Evolutionary conservation across 2,888 invertebrate genomes (phyloP), one percentile per base, ranked within the genome.

Genomic region (Caenorhabditis plicata): DNA sequence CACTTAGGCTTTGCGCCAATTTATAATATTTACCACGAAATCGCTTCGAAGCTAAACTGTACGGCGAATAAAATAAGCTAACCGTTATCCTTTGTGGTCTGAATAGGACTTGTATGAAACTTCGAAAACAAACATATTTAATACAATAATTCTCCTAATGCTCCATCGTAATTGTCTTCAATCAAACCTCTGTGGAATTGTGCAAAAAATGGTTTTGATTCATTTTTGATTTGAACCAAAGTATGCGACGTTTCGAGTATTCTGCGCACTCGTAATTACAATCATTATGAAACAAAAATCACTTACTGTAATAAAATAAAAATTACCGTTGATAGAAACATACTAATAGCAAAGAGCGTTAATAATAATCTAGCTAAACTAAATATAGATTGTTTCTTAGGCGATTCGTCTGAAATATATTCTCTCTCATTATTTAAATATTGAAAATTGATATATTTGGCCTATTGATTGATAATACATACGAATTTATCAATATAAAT

Each of bases 121-220:
- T 47, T 40, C 7, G 8, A 15, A n/a, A 15, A 39, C 35, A 20
- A 7, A 60, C 60, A 3, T 8, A n/a, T n/a, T n/a, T n/a, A n/a
- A n/a, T n/a, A n/a, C n/a, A n/a, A n/a, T 22, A 53, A 45, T 3
- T 45, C 3, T 20, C 32, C 25, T 5, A 60, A 19, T 1, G 32
- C 23, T 4, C 60, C 60, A 44, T 60, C 60, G 33, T 33, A 60
- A 19, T 27, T 41, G 31, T 60, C 60, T 25, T 60, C 53, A 11
- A 60, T 53, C 22, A 53, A 33, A 11, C 22, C 36, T 11, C 60
- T 29, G 2, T 60, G 60, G 20, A 35, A 20, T n/a, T 44, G 44
- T 4, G 31, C 9, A 29, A 58, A 58, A 33, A 60, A 60, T 29
- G 60, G 60, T 32, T 49, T 48, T 3, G 45, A 38, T 4, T 53